Evolutionary conservation across 1,140 invertebrate species (phyloP), one percentile per base, ranked within the genome.

Genomic region (Hydropsyche tenuis): DNA sequence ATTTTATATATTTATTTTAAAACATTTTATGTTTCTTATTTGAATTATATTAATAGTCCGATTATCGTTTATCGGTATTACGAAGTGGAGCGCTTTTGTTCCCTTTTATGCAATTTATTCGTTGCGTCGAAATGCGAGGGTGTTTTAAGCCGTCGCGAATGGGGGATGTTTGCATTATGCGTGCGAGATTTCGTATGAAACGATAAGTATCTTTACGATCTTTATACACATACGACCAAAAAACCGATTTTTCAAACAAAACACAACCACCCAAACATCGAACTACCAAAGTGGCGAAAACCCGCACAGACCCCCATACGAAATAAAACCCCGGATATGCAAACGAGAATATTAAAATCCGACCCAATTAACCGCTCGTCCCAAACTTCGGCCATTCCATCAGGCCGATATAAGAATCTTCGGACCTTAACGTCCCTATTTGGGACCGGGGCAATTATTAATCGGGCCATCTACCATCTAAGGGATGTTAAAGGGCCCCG

Each of bases 371-470:
- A n/a, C n/a, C n/a, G n/a, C n/a, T n/a, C n/a, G n/a, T n/a, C n/a
- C n/a, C n/a, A n/a, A n/a, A n/a, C n/a, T n/a, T n/a, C n/a, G n/a
- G n/a, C n/a, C n/a, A n/a, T n/a, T n/a, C n/a, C n/a, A n/a, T 53
- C n/a, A 16, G 48, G 1, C 14, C 16, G 48, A 18, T 1, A 18
- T 18, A 53, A 16, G 16, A 53, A 20, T 53, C 48, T 7, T 53
- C 16, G 48, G 16, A 53, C 9, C 16, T 16, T 53, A 20, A 11
- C 18, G 16, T 7, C 48, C n/a, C 60, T 5, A 25, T 66, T 45
- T 18, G 22, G 37, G 66, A 4, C n/a, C 6, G 25, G 20, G 18
- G 20, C 45, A 46, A 76, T 76, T 76, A 76, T 76, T 76, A 76
- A 76, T 76, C 75, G 65, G 16, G 45, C 62, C 16, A 16, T 16